Evolutionary conservation across 2,888 invertebrate genomes (phyloP).

Genomic region (Ryuthela nishihirai): DNA sequence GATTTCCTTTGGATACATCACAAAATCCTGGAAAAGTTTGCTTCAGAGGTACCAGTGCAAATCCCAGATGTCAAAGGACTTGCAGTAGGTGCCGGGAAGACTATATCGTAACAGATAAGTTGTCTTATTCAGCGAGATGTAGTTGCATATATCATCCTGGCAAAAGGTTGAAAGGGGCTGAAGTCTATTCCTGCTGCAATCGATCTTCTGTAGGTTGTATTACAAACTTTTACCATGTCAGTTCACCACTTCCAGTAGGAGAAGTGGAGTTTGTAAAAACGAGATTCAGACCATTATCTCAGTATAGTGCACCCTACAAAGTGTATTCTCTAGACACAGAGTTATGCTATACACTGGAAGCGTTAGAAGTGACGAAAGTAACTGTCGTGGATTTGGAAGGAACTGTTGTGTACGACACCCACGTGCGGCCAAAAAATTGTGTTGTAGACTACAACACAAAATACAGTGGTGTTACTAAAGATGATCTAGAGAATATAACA

Average conservation of each 20-base stretch:
- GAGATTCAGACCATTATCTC: not conserved
- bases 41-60: not conserved
- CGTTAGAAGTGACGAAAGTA: constrained; percentile 84
- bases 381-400: constrained; percentile 79
- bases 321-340: constrained; percentile 94
- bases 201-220: constrained; percentile 63
- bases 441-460: constrained; percentile 94
- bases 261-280: constrained; percentile 65
- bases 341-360: constrained; percentile 93
- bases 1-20: too few species aligned
- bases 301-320: not conserved
- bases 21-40: too few species aligned
- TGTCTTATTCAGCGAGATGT: constrained; percentile 12
- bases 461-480: constrained; percentile 91
- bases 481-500: constrained; percentile 71
- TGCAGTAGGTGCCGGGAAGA: constrained; percentile 30
- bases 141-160: constrained; percentile 42
- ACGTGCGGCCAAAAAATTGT: constrained; percentile 81
- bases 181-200: constrained; percentile 63
- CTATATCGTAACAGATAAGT: constrained; percentile 27
- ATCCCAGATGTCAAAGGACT: not conserved
- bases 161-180: constrained; percentile 13
- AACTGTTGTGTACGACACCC: constrained; percentile 78
- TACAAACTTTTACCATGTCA: constrained; percentile 65
- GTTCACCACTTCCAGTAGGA: constrained; percentile 67